Evolutionary conservation across 2,113 vertebrate genomes (phyloP).

Genomic region (Taurulus bubalis): DNA sequence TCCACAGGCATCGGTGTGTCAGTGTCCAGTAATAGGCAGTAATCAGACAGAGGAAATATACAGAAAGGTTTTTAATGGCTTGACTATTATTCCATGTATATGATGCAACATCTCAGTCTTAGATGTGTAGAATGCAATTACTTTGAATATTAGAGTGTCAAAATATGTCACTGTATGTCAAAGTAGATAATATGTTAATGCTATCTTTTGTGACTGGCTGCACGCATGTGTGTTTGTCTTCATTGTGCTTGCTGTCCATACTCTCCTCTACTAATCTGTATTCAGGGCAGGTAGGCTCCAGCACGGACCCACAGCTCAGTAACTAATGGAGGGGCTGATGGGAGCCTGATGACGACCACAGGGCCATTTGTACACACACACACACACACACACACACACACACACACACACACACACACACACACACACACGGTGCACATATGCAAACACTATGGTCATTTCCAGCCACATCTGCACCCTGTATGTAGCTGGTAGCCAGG

Average conservation of each 20-base stretch:
- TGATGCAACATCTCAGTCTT: constrained; percentile 58
- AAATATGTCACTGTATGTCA: constrained; percentile 64
- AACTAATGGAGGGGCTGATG: constrained; percentile 86
- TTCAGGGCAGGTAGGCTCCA: constrained; percentile 82
- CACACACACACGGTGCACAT: constrained; percentile 19
- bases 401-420: constrained; percentile 31
- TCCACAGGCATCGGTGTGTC: constrained; percentile 48
- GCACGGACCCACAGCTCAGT: constrained; percentile 81
- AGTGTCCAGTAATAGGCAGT: constrained; percentile 54
- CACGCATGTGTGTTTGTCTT: constrained; percentile 66
- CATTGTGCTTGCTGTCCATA: constrained; percentile 73
- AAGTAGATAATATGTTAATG: constrained; percentile 70
- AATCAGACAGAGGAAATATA: constrained; percentile 54
- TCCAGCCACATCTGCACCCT: constrained; percentile 62
- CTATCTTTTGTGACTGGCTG: constrained; percentile 62
- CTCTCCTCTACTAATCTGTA: constrained; percentile 80
- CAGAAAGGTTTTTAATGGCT: constrained; percentile 59
- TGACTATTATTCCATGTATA: constrained; percentile 34
- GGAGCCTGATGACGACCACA: constrained; percentile 84
- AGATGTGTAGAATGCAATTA: constrained; percentile 65
- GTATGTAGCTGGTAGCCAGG: constrained; percentile 63
- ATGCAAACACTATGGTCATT: constrained; percentile 63
- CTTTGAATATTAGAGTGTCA: constrained; percentile 68
- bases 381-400: constrained; percentile 40
- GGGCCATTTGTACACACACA: constrained; percentile 73